Evolutionary conservation across 64 coral and sea anemone species (phyloP), one percentile per base, ranked within the genome.

Genomic region (Catalaphyllia jardinei): DNA sequence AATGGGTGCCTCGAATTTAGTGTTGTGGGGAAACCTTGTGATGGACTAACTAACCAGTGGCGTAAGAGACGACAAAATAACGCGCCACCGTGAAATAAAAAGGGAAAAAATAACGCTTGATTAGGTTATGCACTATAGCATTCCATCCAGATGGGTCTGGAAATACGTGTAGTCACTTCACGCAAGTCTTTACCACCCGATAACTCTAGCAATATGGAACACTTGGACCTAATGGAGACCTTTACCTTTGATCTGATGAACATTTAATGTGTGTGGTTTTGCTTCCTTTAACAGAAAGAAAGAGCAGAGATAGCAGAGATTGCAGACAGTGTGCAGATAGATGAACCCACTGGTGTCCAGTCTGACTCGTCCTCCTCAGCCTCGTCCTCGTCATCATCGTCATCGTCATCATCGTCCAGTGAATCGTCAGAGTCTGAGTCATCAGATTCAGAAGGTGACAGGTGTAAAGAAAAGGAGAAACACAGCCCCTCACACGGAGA

Each of bases 351-450:
- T 75, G 94, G 91, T 67, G 91, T 96, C 19, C 88, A 92, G 24
- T 96, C 94, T 28, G 94, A 96, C 71, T 96, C 94, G 0, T 96
- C 94, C 17, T 96, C 94, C 80, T 96, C 94, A 31, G 94, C 91
- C 19, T 96, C 94, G 12, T 96, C 94, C 20, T 94, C 92, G 6
- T 96, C 94, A 0, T 93, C 94, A 7, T 86, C 88, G 16, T 89
- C 89, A 8, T 91, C 90, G 18, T 94, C 83, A 72, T 86, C 79
- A 8, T 79, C 84, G 35, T 90, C 91, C 8, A 93, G 81, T 84
- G 93, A 92, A 83, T 87, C 88, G 4, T 86, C 80, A 24, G 83
- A 92, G 73, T 75, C 72, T 52, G 91, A 96, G 31, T 87, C 90
- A 22, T 93, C 88, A 29, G 88, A 80, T 82, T 91, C 71, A 49